phyloP scores from a whole-genome alignment of 2,797 vertebrate species.

The Tadarida brasiliensis region DNA sequence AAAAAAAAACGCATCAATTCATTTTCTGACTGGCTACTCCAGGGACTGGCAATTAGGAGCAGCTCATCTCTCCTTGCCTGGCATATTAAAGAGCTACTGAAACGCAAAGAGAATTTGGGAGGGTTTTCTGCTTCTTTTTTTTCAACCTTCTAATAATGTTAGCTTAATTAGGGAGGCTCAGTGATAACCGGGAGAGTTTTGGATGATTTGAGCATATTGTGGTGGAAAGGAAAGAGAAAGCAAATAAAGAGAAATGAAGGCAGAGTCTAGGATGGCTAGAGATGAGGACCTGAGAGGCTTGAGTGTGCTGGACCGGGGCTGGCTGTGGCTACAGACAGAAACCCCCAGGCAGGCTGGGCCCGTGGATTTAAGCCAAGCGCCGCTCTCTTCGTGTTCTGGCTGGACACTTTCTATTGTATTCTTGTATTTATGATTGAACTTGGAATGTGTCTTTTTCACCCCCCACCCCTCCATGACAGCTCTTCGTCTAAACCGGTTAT shows the following conservation, averaged over 20 bases:
- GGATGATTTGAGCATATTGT: slow-evolving; percentile 78
- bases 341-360: not conserved
- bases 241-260: slow-evolving; percentile 39
- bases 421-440: not conserved
- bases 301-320: not conserved
- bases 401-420: not conserved
- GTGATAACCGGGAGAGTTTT: slow-evolving; percentile 82
- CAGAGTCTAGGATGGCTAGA: not conserved
- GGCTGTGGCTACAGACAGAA: not conserved
- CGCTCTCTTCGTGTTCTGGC: not conserved
- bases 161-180: slow-evolving; percentile 88
- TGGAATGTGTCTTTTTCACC: not conserved
- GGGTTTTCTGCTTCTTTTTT: slow-evolving; percentile 60
- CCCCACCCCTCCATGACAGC: accelerated
- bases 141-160: slow-evolving; percentile 87
- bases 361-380: accelerated
- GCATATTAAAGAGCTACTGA: slow-evolving; percentile 92
- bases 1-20: slow-evolving; percentile 90
- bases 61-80: slow-evolving; percentile 89
- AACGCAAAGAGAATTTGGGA: slow-evolving; percentile 89
- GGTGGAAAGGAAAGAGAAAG: slow-evolving; percentile 41
- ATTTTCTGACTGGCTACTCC: slow-evolving; percentile 92
- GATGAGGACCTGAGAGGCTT: not conserved
- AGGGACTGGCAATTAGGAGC: slow-evolving; percentile 91
- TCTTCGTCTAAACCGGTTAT: not conserved